Base-by-base conservation (phyloP, 2,113 vertebrate genomes). In the Xenotilapia longispinis region DNA sequence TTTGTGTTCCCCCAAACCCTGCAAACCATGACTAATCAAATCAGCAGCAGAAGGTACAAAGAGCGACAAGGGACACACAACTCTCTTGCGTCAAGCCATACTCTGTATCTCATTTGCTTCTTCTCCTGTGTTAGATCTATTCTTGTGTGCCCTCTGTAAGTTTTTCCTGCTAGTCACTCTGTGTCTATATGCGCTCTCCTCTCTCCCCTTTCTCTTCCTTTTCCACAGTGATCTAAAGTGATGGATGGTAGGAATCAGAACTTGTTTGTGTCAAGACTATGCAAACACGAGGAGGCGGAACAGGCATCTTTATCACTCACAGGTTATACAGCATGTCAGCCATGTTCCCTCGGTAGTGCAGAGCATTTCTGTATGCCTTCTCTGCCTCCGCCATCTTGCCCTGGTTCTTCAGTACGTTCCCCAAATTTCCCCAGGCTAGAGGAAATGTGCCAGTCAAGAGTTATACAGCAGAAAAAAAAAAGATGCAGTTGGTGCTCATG, bases 251-350 rank as follows among this genome's bases (percentile, higher is more conserved):
- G 80, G 73, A 68, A 80, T 91, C 47, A 11, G 26, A 83, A 51
- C 9, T 38, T 2, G 31, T 84, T 81, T 9, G 36, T 84, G 80
- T 90, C 82, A 45, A 49, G 88, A 45, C 79, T 47, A 49, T 58
- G 65, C 79, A 87, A 60, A 81, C 70, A 82, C 55, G 45, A 68
- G 26, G 54, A n/a, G n/a, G 45, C 5, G 51, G 63, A 68, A 19
- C 14, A 2, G 55, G 42, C 63, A n/a, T 83, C 65, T 86, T 4
- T 45, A 82, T 73, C 96, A 99, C 99, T 99, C 95, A 99, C 99
- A 99, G 96, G 96, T 99, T 99, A 94, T 99, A 99, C 92, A 99
- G 97, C 98, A 99, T 99, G 96, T 99, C 99, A 33, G 98, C 99
- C 99, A 99, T 99, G 97, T 99, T 99, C 92, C 99, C 98, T 84